Conservation (phyloP, 2,797 vertebrate species). For the Neosilurus hyrtlii region DNA sequence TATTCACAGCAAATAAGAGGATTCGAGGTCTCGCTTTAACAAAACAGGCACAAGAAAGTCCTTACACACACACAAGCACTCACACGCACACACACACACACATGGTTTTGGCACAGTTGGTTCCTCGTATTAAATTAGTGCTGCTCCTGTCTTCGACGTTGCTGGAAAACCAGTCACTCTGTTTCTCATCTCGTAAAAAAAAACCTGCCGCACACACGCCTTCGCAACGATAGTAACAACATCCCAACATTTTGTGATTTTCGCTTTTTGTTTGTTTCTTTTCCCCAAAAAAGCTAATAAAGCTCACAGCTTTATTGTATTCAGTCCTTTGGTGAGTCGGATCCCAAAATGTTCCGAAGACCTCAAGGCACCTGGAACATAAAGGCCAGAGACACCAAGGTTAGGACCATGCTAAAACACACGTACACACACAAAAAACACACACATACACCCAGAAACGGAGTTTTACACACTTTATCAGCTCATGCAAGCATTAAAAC, state of each 20-base stretch:
- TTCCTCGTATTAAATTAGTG: conserved; percentile 48
- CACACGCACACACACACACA: conserved; percentile 42
- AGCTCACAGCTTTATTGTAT: conserved; percentile 52
- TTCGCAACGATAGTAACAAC: conserved; percentile 46
- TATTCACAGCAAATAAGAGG: conserved; percentile 49
- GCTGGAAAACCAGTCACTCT: conserved; percentile 25
- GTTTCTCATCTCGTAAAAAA: conserved; percentile 27
- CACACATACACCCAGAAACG: neutral
- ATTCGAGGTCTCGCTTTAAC: conserved; percentile 42
- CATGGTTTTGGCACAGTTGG: conserved; percentile 62
- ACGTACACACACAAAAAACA: neutral
- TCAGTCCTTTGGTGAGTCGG: conserved; percentile 61
- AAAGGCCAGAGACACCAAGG: conserved; percentile 45
- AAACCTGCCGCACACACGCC: conserved; percentile 20
- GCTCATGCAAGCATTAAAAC: conserved; percentile 1
- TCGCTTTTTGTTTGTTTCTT: conserved; percentile 15
- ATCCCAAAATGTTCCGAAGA: conserved; percentile 67
- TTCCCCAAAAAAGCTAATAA: conserved; percentile 47
- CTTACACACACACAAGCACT: conserved; percentile 32
- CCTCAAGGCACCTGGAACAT: conserved; percentile 77
- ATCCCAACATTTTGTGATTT: conserved; percentile 22
- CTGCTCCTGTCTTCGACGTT: conserved; percentile 34
- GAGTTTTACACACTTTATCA: conserved; percentile 31
- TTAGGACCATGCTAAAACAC: conserved; percentile 33
- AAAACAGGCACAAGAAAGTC: conserved; percentile 43